phyloP scores from a whole-genome alignment of 2,797 vertebrate genomes.

The Oreonectes daqikongensis region DNA sequence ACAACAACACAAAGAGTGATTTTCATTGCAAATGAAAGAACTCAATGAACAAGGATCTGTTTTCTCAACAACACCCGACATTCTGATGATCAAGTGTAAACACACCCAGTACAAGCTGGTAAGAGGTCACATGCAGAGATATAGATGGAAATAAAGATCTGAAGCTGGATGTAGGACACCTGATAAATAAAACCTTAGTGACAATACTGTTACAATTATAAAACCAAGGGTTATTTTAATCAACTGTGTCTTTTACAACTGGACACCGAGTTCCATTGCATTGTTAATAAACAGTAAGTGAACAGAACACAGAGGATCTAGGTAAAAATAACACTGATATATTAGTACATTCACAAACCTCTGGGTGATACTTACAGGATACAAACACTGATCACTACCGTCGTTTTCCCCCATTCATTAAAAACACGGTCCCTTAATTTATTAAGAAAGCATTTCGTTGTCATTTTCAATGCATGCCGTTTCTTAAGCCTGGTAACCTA shows the following conservation, averaged over 20 bases:
- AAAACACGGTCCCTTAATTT: not conserved
- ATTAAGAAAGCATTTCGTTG: not conserved
- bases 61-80: not conserved
- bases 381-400: not conserved
- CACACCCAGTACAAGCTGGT: not conserved
- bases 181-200: too few species aligned
- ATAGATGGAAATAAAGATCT: not conserved
- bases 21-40: not conserved
- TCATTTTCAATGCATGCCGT: not conserved
- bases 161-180: not conserved
- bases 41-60: not conserved
- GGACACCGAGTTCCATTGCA: not conserved
- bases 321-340: not conserved
- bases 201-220: too few species aligned
- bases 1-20: slow-evolving; percentile 3
- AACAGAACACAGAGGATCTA: not conserved
- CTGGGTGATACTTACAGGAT: slow-evolving; percentile 44
- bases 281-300: not conserved
- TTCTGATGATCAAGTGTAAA: not conserved
- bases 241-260: too few species aligned
- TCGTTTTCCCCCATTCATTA: slow-evolving; percentile 40
- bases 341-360: not conserved
- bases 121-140: not conserved
- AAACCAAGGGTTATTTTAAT: too few species aligned
- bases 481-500: not conserved